Evolutionary conservation across 35 echinoderm and acorn worm species (phyloP), one percentile per base, ranked within the genome.

Genomic region (Hemicentrotus pulcherrimus): DNA sequence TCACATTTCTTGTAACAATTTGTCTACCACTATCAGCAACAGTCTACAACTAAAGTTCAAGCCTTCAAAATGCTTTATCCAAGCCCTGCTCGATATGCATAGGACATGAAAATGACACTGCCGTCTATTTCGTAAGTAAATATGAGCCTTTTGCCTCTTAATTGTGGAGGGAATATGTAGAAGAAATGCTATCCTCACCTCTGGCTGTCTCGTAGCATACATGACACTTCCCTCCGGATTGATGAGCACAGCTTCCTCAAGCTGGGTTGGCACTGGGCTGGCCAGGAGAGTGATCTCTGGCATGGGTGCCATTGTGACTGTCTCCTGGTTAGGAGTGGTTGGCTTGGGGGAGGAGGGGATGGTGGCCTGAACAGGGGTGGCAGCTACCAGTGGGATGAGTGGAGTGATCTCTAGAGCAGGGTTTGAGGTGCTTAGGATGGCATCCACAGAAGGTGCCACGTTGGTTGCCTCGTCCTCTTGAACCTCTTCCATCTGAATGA

Each of bases 321-420:
- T 90, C 46, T 58, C 30, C 91, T 93, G 91, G 16, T 5, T 58
- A 14, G 91, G 91, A 19, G 46, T 58, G 91, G 91, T 31, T 4
- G 88, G 91, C 30, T 32, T 47, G 32, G 91, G 91, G 30, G 91
- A 31, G 30, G 91, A 31, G 46, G 12, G 86, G 15, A 31, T 95
- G 47, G 30, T 22, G 16, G 22, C 13, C 95, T 92, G 48, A 4
- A 88, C 86, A 86, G 96, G 94, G 35, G 91, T 94, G 2, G 96
- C 86, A 47, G 96, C 96, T 61, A 96, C 85, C 12, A 96, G 45
- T 16, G 98, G 98, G 52, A 97, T 95, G 91, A 99, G 55, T 22
- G 98, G 98, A 47, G 91, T 94, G 85, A 96, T 96, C 32, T 99
- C 95, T 60, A 99, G 94, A 41, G 96, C 96, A 48, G 97, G 94